Conservation (phyloP, 1,140 invertebrate genomes). For the Hypothenemus hampei region DNA sequence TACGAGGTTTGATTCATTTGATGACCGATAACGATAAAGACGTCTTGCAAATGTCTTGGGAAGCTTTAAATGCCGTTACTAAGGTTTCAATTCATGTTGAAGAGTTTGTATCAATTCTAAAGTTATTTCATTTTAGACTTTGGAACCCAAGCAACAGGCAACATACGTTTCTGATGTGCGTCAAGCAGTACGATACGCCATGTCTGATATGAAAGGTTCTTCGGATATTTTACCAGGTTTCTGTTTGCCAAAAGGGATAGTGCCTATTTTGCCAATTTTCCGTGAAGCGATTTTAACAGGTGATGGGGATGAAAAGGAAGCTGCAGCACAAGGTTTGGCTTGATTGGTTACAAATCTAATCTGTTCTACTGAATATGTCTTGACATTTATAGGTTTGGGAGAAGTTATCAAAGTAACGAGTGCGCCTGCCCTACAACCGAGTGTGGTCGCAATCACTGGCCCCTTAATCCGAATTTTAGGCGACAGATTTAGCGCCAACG, state of each 20-base stretch:
- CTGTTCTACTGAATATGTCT: not conserved
- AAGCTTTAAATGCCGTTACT: constrained; percentile 84
- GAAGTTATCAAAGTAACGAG: constrained; percentile 88
- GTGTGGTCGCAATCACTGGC: constrained; percentile 94
- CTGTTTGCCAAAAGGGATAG: constrained; percentile 87
- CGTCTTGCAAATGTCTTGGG: constrained; percentile 82
- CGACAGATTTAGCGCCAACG: constrained; percentile 87
- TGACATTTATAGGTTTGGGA: constrained; percentile 62
- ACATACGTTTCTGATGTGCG: constrained; percentile 82
- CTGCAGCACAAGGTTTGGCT: constrained; percentile 75
- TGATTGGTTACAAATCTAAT: too few species aligned
- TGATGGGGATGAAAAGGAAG: constrained; percentile 89
- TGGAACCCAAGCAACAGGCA: constrained; percentile 76
- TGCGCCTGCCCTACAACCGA: constrained; percentile 82
- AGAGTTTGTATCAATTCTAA: not conserved
- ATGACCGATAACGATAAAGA: constrained; percentile 77
- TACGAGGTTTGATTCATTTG: constrained; percentile 80
- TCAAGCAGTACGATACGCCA: constrained; percentile 85
- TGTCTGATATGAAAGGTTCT: constrained; percentile 73
- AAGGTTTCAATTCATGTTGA: constrained; percentile 52
- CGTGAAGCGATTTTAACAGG: constrained; percentile 95
- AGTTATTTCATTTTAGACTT: constrained; percentile 53
- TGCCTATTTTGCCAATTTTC: constrained; percentile 90
- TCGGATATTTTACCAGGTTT: constrained; percentile 82
- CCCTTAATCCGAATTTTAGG: constrained; percentile 96